Evolutionary conservation across 2,113 vertebrate species (phyloP).

Genomic region (Mastomys natalensis): DNA sequence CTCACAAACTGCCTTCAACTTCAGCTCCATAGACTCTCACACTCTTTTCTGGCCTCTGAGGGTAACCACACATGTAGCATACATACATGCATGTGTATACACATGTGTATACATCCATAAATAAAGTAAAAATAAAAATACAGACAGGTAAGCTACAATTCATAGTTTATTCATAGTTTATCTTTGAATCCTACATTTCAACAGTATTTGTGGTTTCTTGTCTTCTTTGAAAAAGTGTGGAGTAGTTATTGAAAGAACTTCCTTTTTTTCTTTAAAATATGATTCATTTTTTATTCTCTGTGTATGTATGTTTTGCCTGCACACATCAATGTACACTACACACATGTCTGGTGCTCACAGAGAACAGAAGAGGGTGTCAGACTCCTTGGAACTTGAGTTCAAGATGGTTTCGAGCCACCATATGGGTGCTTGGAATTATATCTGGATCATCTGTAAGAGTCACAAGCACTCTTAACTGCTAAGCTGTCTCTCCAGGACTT

Average conservation of each 20-base stretch:
- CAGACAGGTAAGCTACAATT: not conserved
- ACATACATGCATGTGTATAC: not conserved
- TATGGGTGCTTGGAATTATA: not conserved
- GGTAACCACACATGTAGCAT: not conserved
- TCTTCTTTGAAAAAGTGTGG: conserved; percentile 23
- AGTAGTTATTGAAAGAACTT: conserved; percentile 47
- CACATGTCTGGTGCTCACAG: not conserved
- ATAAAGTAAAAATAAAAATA: not conserved
- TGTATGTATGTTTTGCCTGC: not conserved
- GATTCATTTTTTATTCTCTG: not conserved
- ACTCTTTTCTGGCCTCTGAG: no score
- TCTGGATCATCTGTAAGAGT: not conserved
- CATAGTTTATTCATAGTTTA: not conserved
- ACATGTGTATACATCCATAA: not conserved
- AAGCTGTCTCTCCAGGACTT: not conserved
- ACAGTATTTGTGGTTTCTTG: not conserved
- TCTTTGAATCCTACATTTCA: conserved; percentile 24
- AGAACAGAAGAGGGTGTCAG: not conserved
- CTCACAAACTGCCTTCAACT: not conserved
- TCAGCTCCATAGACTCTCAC: not conserved
- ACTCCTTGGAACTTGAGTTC: not conserved
- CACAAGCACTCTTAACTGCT: not conserved
- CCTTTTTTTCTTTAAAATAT: not conserved
- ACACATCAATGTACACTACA: not conserved
- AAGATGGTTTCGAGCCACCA: not conserved